Conservation (phyloP, 2,113 vertebrate genomes). For the Neotragus pygmaeus region DNA sequence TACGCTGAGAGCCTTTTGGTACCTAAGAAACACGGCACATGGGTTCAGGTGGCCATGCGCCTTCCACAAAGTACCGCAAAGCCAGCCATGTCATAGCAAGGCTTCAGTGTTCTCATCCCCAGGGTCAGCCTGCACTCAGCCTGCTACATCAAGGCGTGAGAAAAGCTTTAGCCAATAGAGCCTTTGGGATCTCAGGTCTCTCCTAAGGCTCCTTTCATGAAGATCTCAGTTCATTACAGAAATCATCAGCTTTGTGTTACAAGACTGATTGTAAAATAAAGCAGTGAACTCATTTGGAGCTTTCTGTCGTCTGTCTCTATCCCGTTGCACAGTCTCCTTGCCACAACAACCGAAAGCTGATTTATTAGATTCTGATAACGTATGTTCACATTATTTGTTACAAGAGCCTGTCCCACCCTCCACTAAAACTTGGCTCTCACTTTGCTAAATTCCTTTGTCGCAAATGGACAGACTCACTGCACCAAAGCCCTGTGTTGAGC, state of each 20-base stretch:
- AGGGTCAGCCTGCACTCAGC: not conserved
- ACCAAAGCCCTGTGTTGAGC: slow-evolving; percentile 77
- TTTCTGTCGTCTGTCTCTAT: slow-evolving; percentile 68
- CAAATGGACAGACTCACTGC: slow-evolving; percentile 72
- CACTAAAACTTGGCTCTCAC: slow-evolving; percentile 74
- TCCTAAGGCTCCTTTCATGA: slow-evolving; percentile 67
- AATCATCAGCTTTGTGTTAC: slow-evolving; percentile 75
- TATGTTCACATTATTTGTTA: slow-evolving; percentile 81
- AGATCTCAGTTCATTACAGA: slow-evolving; percentile 76
- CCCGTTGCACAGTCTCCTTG: slow-evolving; percentile 55
- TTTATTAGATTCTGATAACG: slow-evolving; percentile 83
- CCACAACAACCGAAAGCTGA: slow-evolving; percentile 64
- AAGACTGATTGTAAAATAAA: slow-evolving; percentile 79
- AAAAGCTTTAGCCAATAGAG: slow-evolving; percentile 60
- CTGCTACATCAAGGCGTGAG: slow-evolving; percentile 23
- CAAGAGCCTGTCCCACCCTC: slow-evolving; percentile 74
- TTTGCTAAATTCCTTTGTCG: slow-evolving; percentile 75
- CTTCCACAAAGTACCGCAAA: not conserved
- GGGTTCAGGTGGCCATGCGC: not conserved
- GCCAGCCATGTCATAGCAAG: not conserved
- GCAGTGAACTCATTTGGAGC: slow-evolving; percentile 77
- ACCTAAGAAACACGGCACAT: not conserved
- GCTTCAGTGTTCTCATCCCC: not conserved
- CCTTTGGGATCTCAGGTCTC: slow-evolving; percentile 64
- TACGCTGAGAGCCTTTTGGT: not conserved